Percentiles rank a stretch among this genome's conserved stretches.
phyloP scores from a whole-genome alignment of 2,888 invertebrate genomes.

The Orchestes rusci region DNA sequence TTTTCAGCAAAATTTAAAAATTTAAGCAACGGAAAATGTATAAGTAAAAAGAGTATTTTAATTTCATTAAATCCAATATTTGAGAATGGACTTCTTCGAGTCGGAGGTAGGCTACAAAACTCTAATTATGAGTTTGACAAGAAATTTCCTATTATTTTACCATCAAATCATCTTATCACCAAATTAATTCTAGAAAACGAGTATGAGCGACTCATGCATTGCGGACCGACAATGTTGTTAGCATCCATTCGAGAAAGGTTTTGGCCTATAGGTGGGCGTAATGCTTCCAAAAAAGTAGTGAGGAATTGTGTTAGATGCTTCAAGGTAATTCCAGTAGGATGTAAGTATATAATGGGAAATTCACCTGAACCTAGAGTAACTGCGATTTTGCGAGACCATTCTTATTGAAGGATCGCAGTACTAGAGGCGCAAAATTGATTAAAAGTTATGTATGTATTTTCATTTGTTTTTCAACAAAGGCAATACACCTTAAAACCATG shows the following conservation, averaged over 20 bases:
- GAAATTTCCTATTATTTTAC: neutral
- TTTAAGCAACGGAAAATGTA: neutral
- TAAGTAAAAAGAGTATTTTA: neutral
- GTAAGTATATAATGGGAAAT: neutral
- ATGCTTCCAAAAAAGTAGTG: neutral
- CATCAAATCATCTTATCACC: neutral
- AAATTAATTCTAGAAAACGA: neutral
- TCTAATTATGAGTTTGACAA: neutral
- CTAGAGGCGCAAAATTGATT: neutral
- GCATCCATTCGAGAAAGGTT: neutral
- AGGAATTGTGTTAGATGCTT: neutral
- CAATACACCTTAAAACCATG: constrained; percentile 1
- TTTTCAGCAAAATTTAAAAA: neutral
- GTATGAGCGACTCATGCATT: neutral
- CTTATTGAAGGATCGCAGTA: neutral
- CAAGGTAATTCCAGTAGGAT: neutral
- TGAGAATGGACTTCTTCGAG: neutral
- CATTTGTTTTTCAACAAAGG: constrained; percentile 24
- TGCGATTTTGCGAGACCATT: neutral
- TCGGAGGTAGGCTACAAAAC: neutral
- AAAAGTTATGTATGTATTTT: constrained; percentile 20
- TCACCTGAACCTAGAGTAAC: neutral
- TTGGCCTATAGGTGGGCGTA: neutral
- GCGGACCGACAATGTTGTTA: neutral
- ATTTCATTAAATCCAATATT: neutral